phyloP scores from a whole-genome alignment of 2,888 invertebrate genomes.

The Noctua pronuba region DNA sequence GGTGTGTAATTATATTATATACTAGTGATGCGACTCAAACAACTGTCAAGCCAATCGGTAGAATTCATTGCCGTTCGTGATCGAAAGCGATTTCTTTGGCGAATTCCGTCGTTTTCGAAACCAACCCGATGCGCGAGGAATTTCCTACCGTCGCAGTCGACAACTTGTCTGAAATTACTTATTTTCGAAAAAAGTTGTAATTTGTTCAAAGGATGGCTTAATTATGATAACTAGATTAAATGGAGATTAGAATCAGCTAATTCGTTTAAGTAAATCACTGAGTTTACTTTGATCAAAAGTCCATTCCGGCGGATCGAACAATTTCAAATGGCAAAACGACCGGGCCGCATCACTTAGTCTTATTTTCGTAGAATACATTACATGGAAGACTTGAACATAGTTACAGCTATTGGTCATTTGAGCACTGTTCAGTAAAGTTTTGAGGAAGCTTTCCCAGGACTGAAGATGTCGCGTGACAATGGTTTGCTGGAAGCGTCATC shows the following conservation, averaged over 20 bases:
- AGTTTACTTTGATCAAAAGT: constrained; percentile 19
- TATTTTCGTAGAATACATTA: constrained; percentile 72
- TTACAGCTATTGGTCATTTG: constrained; percentile 87
- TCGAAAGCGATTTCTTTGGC: constrained; percentile 20
- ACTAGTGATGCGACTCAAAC: constrained; percentile 61
- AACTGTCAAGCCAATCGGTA: constrained; percentile 47
- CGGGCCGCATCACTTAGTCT: constrained; percentile 63
- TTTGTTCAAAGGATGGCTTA: neutral
- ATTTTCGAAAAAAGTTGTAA: neutral
- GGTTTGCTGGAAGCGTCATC: constrained; percentile 85
- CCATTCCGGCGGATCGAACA: constrained; percentile 2
- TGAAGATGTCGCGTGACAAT: constrained; percentile 71
- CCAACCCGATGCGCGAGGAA: constrained; percentile 19
- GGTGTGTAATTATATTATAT: constrained; percentile 55
- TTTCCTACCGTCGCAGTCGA: constrained; percentile 17
- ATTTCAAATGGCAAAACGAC: constrained; percentile 43
- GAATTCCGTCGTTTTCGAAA: constrained; percentile 24
- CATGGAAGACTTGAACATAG: constrained; percentile 85
- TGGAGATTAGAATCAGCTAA: constrained; percentile 4
- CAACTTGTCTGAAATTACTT: neutral
- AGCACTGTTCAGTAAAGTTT: constrained; percentile 88
- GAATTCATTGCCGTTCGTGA: constrained; percentile 35
- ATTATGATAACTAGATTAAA: neutral
- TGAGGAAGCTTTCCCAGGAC: constrained; percentile 79
- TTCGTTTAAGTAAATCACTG: constrained; percentile 5